Conservation (phyloP, 2,113 vertebrate species). For the Corynorhinus townsendii region DNA sequence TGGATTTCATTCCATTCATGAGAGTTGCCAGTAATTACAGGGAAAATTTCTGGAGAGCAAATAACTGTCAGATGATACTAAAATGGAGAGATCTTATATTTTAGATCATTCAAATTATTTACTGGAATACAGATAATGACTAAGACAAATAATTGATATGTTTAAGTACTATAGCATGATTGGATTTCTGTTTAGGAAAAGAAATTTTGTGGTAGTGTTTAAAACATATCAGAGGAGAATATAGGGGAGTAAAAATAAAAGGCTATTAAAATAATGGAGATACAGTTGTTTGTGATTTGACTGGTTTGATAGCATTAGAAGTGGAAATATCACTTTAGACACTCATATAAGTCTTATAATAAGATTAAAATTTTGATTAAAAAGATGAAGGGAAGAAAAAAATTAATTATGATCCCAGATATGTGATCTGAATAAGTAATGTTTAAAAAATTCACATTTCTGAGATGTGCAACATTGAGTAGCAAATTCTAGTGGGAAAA, state of each 20-base stretch:
- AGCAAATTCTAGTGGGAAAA: neutral
- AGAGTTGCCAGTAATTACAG: neutral
- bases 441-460: neutral
- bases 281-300: neutral
- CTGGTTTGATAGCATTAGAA: neutral
- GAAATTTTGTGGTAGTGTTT: neutral
- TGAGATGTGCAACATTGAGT: neutral
- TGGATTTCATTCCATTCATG: neutral
- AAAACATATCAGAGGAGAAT: neutral
- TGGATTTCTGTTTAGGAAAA: neutral
- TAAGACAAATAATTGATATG: neutral
- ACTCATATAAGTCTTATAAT: neutral
- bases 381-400: neutral
- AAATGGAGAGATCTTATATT: neutral
- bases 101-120: neutral
- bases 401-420: neutral
- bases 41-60: neutral
- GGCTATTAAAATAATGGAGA: neutral
- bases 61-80: neutral
- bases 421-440: neutral
- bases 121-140: neutral
- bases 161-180: neutral
- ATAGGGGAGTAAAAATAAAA: neutral
- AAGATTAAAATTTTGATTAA: neutral
- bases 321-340: neutral